Conservation (phyloP, 2,888 invertebrate species). For the Oasisia sp. region DNA sequence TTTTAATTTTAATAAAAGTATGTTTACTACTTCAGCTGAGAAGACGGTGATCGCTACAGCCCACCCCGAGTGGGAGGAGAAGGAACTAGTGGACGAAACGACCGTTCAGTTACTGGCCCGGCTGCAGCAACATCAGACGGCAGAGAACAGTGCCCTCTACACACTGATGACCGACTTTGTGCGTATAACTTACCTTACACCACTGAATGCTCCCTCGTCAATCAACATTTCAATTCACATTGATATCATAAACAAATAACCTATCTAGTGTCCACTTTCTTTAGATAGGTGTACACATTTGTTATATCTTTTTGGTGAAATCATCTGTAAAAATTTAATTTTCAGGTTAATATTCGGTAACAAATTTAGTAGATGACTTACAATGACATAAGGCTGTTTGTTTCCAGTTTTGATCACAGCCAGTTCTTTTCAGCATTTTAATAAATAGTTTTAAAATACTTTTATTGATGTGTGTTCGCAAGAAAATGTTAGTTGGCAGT, state of each 20-base stretch:
- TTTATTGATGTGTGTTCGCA: too few species aligned
- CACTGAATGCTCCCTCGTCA: background rate
- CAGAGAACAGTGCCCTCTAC: conserved; percentile 44
- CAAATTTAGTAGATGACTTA: too few species aligned
- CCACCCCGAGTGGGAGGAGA: conserved; percentile 21
- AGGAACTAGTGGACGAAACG: conserved; percentile 45
- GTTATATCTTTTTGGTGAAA: background rate
- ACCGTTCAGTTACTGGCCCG: conserved; percentile 49
- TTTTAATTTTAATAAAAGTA: background rate
- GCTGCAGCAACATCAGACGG: conserved; percentile 54
- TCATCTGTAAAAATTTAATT: background rate
- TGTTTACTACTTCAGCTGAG: conserved; percentile 8
- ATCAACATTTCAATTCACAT: too few species aligned
- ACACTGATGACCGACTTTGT: conserved; percentile 30
- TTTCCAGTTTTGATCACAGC: too few species aligned
- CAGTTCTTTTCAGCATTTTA: too few species aligned
- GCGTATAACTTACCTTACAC: background rate
- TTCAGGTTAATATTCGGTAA: too few species aligned
- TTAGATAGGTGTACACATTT: too few species aligned
- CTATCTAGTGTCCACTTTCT: too few species aligned
- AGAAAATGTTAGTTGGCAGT: too few species aligned
- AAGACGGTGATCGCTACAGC: background rate
- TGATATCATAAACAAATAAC: too few species aligned
- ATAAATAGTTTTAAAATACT: too few species aligned
- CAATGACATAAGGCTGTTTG: too few species aligned